Conservation (phyloP, 2,888 invertebrate genomes). For the Aleiodes alternator region DNA sequence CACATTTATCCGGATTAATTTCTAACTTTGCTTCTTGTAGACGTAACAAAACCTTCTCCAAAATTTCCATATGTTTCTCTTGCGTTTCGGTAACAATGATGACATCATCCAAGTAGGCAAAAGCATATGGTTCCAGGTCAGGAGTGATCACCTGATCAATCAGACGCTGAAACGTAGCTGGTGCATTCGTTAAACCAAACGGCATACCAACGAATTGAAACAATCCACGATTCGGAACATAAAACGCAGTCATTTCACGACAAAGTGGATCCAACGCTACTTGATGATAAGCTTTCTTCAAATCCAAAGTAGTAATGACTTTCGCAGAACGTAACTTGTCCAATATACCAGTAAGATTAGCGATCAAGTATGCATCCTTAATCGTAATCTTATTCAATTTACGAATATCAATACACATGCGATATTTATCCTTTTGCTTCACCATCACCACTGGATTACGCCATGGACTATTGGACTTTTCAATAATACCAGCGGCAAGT, state of each 20-base stretch:
- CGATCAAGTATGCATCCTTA: neutral
- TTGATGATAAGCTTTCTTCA: conserved; percentile 63
- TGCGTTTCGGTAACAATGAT: too few relatives aligned
- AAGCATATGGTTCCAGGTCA: neutral
- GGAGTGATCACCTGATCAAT: neutral
- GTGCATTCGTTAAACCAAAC: conserved; percentile 57
- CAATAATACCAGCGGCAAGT: conserved; percentile 59
- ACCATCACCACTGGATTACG: conserved; percentile 60
- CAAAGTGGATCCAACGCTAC: conserved; percentile 55
- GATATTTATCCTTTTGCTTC: conserved; percentile 57
- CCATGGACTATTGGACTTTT: conserved; percentile 49
- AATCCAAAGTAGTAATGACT: conserved; percentile 64
- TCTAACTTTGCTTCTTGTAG: neutral
- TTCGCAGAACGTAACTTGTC: conserved; percentile 59
- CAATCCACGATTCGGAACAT: conserved; percentile 58
- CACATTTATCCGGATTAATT: conserved; percentile 40
- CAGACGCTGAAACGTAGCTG: conserved; percentile 47
- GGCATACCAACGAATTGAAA: conserved; percentile 62
- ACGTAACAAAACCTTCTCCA: neutral
- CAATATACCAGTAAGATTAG: conserved; percentile 52
- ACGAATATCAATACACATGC: conserved; percentile 22
- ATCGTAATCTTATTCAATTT: neutral
- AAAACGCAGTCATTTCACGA: conserved; percentile 61
- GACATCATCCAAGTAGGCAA: too few relatives aligned
- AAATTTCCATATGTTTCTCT: neutral